Evolutionary conservation across 2,113 vertebrate genomes (phyloP), one percentile per base, ranked within the genome.

Genomic region (Gambusia affinis): DNA sequence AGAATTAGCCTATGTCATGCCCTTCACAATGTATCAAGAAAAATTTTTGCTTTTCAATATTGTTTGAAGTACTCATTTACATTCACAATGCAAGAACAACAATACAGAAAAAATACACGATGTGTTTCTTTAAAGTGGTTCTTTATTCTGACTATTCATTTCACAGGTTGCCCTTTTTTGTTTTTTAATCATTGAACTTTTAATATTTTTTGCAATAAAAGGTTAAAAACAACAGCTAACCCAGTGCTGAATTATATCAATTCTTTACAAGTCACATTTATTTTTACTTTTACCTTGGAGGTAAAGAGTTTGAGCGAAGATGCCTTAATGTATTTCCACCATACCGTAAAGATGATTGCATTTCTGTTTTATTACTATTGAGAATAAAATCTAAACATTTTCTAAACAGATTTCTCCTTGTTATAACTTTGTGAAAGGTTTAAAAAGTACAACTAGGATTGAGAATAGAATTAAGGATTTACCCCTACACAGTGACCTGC

Each of bases 341-440:
- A 83, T 93, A 89, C 88, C 82, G 91, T 90, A 84, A 64, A 84
- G 66, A 85, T 35, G 51, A 89, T 92, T 91, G 86, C 84, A 89
- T 89, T 89, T 87, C 78, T 92, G 89, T 93, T 93, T 93, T 94
- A 86, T 92, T 90, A 90, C 89, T 91, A 85, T 90, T 90, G 85
- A 87, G 85, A 94, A 93, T 93, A 93, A 94, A 94, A 91, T 92
- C 90, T 93, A 87, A 90, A 91, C 87, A 92, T 89, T 75, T 85
- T 91, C 79, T 69, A 70, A 82, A 80, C 75, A 79, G 35, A 75
- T 76, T 39, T 72, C 57, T 71, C 67, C 69, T 69, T 69, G 22
- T 80, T 24, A 28, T 71, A 28, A 65, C 22, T 71, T 31, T 61
- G 37, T 64, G 29, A 74, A 64, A 64, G 15, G 12, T 30, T 12